These are phyloP conservation scores for Stichopus horrens DNA, from an alignment of 53 echinoderm and acorn worm species.

Conservation along the genomic window DNA sequence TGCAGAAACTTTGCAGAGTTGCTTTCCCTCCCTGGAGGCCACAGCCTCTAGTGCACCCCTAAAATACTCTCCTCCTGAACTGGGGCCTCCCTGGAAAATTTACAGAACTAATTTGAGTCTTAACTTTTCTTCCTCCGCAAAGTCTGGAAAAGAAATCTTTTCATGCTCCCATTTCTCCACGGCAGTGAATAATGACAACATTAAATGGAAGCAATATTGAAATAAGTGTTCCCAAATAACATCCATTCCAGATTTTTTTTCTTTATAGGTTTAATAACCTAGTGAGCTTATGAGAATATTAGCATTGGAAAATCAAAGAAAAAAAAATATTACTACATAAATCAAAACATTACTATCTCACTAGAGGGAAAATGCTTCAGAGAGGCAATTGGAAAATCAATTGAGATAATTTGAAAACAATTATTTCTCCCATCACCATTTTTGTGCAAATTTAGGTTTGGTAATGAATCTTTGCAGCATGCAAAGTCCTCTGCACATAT, in stretches of 20 bases:
- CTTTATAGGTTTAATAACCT: background rate
- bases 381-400: background rate
- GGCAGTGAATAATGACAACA: background rate
- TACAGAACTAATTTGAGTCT: slow-evolving; percentile 43
- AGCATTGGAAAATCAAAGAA: background rate
- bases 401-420: too few species aligned
- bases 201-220: slow-evolving; percentile 6
- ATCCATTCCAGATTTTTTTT: background rate
- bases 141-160: slow-evolving; percentile 42
- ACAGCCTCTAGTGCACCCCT: slow-evolving; percentile 25
- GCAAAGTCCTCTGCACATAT: too few species aligned
- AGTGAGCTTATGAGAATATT: background rate
- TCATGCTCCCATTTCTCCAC: background rate
- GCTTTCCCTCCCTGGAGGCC: slow-evolving; percentile 32
- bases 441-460: too few species aligned
- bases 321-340: slow-evolving; percentile 19
- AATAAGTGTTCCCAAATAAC: background rate
- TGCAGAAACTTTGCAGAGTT: slow-evolving; percentile 9
- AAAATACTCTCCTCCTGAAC: slow-evolving; percentile 23
- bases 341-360: slow-evolving; percentile 8
- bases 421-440: too few species aligned
- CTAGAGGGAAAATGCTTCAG: background rate
- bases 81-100: slow-evolving; percentile 46
- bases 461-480: too few species aligned
- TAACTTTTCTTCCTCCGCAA: slow-evolving; percentile 31